These are phyloP conservation scores for Pseudorasbora parva DNA, from an alignment of 2,113 vertebrate species.

Conservation along the genomic window DNA sequence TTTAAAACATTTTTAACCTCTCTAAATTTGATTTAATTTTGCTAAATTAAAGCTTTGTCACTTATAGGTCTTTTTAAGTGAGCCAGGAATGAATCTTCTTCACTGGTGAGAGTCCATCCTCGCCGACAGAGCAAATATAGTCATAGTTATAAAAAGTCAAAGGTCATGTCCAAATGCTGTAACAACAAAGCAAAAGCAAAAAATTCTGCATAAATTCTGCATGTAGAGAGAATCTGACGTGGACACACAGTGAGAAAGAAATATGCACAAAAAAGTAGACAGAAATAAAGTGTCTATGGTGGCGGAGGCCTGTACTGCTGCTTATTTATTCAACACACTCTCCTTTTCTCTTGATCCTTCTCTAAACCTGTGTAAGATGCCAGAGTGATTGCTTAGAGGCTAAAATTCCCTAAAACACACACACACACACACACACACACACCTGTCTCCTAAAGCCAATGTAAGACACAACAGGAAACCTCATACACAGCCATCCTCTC, in stretches of 20 bases:
- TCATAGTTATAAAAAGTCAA: slow-evolving; percentile 28
- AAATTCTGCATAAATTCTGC: background rate
- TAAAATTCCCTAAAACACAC: slow-evolving; percentile 49
- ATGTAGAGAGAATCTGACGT: background rate
- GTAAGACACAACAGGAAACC: slow-evolving; percentile 9
- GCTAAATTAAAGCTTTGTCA: background rate
- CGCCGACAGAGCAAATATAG: background rate
- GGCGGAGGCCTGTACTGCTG: slow-evolving; percentile 53
- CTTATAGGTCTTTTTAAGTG: background rate
- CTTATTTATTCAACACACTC: slow-evolving; percentile 20
- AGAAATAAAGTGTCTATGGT: background rate
- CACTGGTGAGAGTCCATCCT: background rate
- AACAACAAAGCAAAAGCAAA: background rate
- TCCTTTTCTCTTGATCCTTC: slow-evolving; percentile 24
- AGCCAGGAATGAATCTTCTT: too few relatives aligned
- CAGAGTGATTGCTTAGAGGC: slow-evolving; percentile 59
- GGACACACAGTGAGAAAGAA: slow-evolving; percentile 24
- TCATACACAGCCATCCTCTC: slow-evolving; percentile 18
- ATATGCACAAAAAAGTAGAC: background rate
- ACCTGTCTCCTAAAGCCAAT: slow-evolving; percentile 62
- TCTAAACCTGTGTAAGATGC: slow-evolving; percentile 60
- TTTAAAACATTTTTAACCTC: too few relatives aligned
- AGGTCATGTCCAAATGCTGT: slow-evolving; percentile 21
- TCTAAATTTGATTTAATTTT: too few relatives aligned
- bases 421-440: slow-evolving; percentile 56